Base-by-base conservation (phyloP, 2,797 vertebrate species). In the Brachyrhaphis roseni region DNA sequence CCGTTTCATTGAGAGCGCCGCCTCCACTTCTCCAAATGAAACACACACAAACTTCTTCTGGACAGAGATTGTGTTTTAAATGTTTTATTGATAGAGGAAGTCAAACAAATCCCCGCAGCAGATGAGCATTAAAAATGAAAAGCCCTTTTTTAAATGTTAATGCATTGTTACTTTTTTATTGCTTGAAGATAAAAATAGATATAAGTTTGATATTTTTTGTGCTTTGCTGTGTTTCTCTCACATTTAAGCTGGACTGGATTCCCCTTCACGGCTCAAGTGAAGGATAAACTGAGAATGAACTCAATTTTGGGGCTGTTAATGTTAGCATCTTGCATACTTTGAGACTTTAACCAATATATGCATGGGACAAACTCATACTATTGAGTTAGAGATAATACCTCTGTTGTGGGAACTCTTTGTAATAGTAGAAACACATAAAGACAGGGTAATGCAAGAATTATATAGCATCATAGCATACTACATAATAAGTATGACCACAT, bases 101-200 rank as follows among this genome's bases (percentile, higher is more conserved):
- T 28, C 18, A 39, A 75, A 71, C 46, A 53, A 45, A 45, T 70
- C 49, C 41, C 47, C 47, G 47, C 16, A 13, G 73, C 49, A 57
- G 46, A 70, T 12, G 53, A 4, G 2, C 51, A 46, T 70, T 75
- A 80, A 75, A 68, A 75, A 36, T 46, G 5, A 55, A 75, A 66
- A 41, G 0, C 31, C 64, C 28, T 75, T 71, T 71, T 75, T 59
- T 6, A 80, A 75, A 75, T 75, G 18, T 70, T 74, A 75, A 75
- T 75, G 78, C 41, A 13, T 41, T 45, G n/a, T 66, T 66, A 12
- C 57, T 64, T 66, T 79, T 79, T 31, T 41, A 66, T 74, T 26
- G 46, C 34, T 39, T 51, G 72, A 11, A 45, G 73, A 64, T 80
- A 71, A 71, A 75, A 75, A 80, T 74, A 80, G 49, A 80, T 28